Conservation (phyloP, 2,797 vertebrate species). For the Acridotheres tristis region DNA sequence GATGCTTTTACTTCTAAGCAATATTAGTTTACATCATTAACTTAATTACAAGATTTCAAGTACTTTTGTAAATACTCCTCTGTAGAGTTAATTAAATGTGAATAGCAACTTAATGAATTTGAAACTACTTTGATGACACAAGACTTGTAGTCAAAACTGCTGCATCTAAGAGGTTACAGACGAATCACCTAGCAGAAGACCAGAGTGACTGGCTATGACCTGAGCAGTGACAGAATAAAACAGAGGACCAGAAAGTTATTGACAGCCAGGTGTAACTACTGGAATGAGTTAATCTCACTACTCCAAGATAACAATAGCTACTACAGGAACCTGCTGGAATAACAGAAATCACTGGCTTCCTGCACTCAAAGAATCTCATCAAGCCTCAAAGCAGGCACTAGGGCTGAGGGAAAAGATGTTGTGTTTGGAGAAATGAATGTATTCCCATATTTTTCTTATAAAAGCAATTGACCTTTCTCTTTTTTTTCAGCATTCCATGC, state of each 20-base stretch:
- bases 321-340: not conserved
- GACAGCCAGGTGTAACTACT: not conserved
- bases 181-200: not conserved
- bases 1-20: not conserved
- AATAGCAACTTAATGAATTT: not conserved
- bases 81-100: slow-evolving; percentile 15
- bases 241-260: not conserved
- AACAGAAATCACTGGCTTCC: not conserved
- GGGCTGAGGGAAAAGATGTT: not conserved
- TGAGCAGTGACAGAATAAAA: not conserved
- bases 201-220: not conserved
- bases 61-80: not conserved
- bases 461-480: rapidly evolving
- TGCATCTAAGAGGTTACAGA: not conserved
- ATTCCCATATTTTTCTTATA: not conserved
- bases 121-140: slow-evolving; percentile 5
- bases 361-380: not conserved
- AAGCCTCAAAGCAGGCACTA: not conserved
- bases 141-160: not conserved
- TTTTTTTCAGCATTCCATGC: not conserved
- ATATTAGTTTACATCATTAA: not conserved
- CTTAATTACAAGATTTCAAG: not conserved
- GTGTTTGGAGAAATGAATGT: not conserved
- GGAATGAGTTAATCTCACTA: not conserved
- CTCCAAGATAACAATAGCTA: not conserved